Percentiles rank a stretch among this genome's conserved stretches.
phyloP scores from a whole-genome alignment of 2,113 vertebrate genomes.

The Saguinus midas region DNA sequence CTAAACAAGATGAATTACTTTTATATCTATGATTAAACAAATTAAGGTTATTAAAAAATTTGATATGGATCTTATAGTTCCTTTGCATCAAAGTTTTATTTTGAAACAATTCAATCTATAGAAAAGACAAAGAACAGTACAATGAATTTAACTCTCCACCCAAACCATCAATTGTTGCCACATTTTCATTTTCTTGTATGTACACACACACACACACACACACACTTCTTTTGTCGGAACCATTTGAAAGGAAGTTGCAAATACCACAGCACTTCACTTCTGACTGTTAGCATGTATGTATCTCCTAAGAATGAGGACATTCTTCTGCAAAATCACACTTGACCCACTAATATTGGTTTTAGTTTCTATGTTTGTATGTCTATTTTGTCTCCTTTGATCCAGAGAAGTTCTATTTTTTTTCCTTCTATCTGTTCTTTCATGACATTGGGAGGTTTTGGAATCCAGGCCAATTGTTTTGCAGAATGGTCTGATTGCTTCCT shows the following conservation, averaged over 20 bases:
- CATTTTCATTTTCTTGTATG: background rate
- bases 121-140: background rate
- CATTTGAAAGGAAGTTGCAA: background rate
- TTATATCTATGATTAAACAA: background rate
- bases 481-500: background rate
- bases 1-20: background rate
- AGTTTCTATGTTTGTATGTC: background rate
- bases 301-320: background rate
- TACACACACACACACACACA: background rate
- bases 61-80: background rate
- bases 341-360: background rate
- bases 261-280: background rate
- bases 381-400: background rate
- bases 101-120: background rate
- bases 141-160: background rate
- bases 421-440: background rate
- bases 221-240: background rate
- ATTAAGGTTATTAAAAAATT: background rate
- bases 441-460: background rate
- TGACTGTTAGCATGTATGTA: background rate
- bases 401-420: background rate
- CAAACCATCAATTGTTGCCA: background rate
- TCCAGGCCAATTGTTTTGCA: background rate
- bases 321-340: background rate
- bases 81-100: background rate